phyloP scores from a whole-genome alignment of 2,797 vertebrate species.

The Aquila chrysaetos region DNA sequence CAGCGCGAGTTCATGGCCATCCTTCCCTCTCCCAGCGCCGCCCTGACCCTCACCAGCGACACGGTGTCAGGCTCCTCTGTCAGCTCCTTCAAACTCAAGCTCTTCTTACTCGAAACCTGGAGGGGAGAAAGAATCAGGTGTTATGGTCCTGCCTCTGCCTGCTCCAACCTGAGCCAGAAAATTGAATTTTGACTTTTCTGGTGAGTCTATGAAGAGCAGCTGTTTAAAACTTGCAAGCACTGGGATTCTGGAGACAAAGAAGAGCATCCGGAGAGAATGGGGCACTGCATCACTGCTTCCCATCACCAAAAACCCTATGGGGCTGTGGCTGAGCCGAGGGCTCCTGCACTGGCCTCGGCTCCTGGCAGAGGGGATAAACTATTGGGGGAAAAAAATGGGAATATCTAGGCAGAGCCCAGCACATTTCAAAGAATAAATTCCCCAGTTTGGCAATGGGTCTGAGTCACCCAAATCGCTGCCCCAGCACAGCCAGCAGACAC shows the following conservation, averaged over 20 bases:
- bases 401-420: not conserved
- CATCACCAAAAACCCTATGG: fast-evolving
- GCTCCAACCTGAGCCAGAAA: not conserved
- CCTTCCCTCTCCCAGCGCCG: not conserved
- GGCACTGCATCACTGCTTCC: not conserved
- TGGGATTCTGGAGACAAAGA: not conserved
- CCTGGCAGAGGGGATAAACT: not conserved
- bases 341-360: not conserved
- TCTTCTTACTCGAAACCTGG: conserved; percentile 84
- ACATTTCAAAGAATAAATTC: not conserved
- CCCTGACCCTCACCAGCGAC: conserved; percentile 79
- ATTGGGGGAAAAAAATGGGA: fast-evolving
- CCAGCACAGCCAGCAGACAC: not conserved
- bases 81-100: conserved; percentile 88
- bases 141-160: not conserved
- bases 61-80: conserved; percentile 83
- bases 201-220: not conserved
- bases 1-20: not conserved
- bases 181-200: not conserved
- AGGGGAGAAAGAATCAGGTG: not conserved
- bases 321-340: fast-evolving
- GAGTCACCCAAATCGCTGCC: not conserved
- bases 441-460: not conserved
- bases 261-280: not conserved
- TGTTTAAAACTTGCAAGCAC: not conserved